Base-by-base conservation (phyloP, 35 echinoderm and acorn worm species). In the Patiria miniata region DNA sequence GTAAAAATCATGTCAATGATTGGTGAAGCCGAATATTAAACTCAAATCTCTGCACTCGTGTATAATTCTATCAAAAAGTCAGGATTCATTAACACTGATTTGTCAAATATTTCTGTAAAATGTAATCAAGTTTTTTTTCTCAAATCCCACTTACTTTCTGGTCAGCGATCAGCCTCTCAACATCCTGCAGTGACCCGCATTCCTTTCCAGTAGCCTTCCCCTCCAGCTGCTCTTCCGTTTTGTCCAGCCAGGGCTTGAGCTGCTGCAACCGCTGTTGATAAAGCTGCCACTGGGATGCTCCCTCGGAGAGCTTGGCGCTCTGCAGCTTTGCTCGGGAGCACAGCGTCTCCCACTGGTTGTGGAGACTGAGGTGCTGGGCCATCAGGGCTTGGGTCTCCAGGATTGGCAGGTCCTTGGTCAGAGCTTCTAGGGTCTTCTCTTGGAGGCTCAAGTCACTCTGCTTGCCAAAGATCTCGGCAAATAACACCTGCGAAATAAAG, bases 381-480 rank as follows among this genome's bases (percentile, higher is more conserved):
- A 90, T 89, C 42, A 94, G 33, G 22, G 36, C 26, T 18, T 86
- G 78, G 32, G 82, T 55, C 5, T 73, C 86, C 8, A 58, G 51
- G 68, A 16, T 37, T 8, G 79, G 81, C n/a, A 77, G 76, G 39
- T 93, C 52, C 37, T 77, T 34, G 0, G 57, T 85, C 44, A 91
- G 54, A 23, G 44, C 82, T 22, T 79, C 22, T 17, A 93, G 81
- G 23, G 68, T 18, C 3, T 26, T 50, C 29, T 95, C 81, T 16
- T 91, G 81, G 56, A 78, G 28, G 39, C 91, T 79, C 39, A 95
- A 44, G 37, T 52, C 65, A 9, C 65, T 42, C 9, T 84, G 60
- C 51, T 95, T 95, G 60, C 85, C 87, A 58, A 53, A 51, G 29
- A 94, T 94, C 38, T 94, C 92, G 76, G 92, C 39, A n/a, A 90